Evolutionary conservation across 1,140 invertebrate species (phyloP).

Genomic region (Stenopsyche tienmushanensis): DNA sequence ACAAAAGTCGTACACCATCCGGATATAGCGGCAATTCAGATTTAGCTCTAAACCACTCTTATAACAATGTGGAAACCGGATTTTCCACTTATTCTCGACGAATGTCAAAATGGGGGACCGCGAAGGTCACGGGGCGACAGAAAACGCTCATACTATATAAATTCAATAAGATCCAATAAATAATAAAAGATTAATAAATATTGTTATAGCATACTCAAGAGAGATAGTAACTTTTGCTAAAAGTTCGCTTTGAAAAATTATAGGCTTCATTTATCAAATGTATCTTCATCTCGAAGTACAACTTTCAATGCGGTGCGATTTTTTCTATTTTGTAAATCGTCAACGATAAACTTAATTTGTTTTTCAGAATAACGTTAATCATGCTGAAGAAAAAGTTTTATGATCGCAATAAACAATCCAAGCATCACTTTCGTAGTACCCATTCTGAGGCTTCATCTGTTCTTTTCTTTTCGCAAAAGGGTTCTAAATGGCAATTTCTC

Average conservation of each 20-base stretch:
- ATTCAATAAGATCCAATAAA: background rate
- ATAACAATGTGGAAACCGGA: constrained; percentile 9
- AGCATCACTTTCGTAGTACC: background rate
- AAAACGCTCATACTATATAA: too few relatives aligned
- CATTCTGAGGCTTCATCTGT: background rate
- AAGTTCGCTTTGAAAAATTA: too few relatives aligned
- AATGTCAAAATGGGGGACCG: too few relatives aligned
- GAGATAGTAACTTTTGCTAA: too few relatives aligned
- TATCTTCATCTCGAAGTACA: too few relatives aligned
- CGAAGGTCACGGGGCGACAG: too few relatives aligned
- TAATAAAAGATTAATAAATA: too few relatives aligned
- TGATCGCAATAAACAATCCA: background rate
- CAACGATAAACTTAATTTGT: too few relatives aligned
- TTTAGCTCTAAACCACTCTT: constrained; percentile 26
- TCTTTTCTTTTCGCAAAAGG: background rate
- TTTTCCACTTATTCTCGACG: constrained; percentile 25
- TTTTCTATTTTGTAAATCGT: background rate
- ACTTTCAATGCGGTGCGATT: background rate
- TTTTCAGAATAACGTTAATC: too few relatives aligned
- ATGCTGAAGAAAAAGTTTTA: background rate
- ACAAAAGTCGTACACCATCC: constrained; percentile 25
- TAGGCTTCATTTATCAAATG: too few relatives aligned
- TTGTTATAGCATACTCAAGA: too few relatives aligned
- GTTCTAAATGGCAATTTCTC: background rate
- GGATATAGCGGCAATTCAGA: constrained; percentile 25